Evolutionary conservation across 1,140 invertebrate genomes (phyloP).

Genomic region (Drosophila nasuta): DNA sequence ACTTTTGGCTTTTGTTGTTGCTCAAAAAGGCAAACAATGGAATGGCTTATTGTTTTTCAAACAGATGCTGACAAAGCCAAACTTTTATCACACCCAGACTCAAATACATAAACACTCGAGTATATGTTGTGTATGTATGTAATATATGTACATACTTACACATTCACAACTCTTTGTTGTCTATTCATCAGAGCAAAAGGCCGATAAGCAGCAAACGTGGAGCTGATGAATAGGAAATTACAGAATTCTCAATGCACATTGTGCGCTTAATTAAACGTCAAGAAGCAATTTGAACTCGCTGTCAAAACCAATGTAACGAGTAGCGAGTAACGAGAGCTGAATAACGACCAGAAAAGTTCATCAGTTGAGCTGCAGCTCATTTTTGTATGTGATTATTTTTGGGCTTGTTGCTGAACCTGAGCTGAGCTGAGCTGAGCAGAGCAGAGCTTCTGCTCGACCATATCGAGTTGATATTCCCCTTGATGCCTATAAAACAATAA

Average conservation of each 20-base stretch:
- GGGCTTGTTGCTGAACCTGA: constrained; percentile 10
- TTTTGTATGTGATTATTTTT: constrained; percentile 45
- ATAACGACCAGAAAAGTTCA: background rate
- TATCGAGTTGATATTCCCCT: constrained; percentile 5
- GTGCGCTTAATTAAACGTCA: constrained; percentile 67
- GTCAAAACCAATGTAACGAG: constrained; percentile 4
- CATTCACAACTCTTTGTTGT: constrained; percentile 22
- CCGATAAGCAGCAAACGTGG: constrained; percentile 46
- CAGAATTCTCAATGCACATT: constrained; percentile 64
- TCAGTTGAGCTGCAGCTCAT: constrained; percentile 28
- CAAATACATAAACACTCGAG: background rate
- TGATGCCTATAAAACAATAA: constrained; percentile 25
- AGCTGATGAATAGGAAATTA: constrained; percentile 73
- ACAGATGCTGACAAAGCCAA: constrained; percentile 59
- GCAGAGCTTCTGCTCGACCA: background rate
- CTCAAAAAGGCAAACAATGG: constrained; percentile 78
- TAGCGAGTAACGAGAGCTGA: background rate
- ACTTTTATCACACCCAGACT: constrained; percentile 37
- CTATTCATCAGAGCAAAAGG: constrained; percentile 45
- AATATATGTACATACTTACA: background rate
- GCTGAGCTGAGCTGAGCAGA: background rate
- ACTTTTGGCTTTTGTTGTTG: constrained; percentile 69
- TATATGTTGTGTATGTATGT: background rate
- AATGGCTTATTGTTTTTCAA: constrained; percentile 66
- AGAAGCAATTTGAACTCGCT: constrained; percentile 25